Base-by-base conservation (phyloP, 1,140 invertebrate genomes). In the Holotrichia oblita region DNA sequence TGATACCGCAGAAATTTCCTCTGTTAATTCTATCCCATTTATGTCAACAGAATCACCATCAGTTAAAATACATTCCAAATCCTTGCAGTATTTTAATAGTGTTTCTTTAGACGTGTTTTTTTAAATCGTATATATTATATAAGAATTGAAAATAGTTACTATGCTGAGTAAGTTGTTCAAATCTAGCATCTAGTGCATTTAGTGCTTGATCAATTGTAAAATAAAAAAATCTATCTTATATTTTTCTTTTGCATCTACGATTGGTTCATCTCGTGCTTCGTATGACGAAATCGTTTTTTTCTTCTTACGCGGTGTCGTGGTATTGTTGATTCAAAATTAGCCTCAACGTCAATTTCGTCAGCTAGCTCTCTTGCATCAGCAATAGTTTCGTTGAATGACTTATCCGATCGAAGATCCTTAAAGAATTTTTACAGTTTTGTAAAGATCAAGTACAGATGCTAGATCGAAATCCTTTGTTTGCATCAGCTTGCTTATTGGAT, bases 381-480 rank as follows among this genome's bases (percentile, higher is more conserved):
- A 42, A 74, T 59, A 72, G 24, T 72, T 69, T 72, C 40, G 17
- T 78, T 73, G n/a, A 72, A 78, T 8, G 27, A 78, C 40, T 78
- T 34, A 34, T 34, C 27, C 59, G 64, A 78, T 73, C 6, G 78
- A 78, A 79, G 78, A 73, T 79, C 17, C 34, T 77, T 77, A 7
- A 81, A 81, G 20, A 79, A 79, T 76, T 12, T 73, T 79, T 79
- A 40, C 55, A 79, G 64, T 81, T 79, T 77, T 81, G 20, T 77
- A 79, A 73, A 79, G 40, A 74, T 77, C 69, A 44, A 73, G 55
- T 22, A 59, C 76, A 44, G 61, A 40, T 8, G 40, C 34, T 77
- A 79, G 41, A 73, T 79, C 79, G n/a, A 77, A 79, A 79, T 77
- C 34, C 77, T 79, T 79, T 42, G 59, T 73, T 48, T 79, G 76